These are phyloP conservation scores for Hydrotaea cyrtoneurina DNA, from an alignment of 2,888 invertebrate genomes.

Conservation along the genomic window DNA sequence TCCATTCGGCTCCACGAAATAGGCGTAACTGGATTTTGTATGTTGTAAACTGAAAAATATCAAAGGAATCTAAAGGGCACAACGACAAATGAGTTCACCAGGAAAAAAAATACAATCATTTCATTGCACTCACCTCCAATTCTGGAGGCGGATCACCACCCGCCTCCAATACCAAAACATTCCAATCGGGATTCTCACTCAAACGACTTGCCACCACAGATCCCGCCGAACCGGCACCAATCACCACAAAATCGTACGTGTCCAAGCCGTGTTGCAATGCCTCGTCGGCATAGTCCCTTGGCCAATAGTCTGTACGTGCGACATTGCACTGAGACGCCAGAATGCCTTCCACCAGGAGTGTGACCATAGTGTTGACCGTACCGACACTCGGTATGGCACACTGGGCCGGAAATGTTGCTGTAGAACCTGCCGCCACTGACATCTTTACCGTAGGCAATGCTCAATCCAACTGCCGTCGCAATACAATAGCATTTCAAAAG, in stretches of 20 bases:
- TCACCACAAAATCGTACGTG: constrained; percentile 80
- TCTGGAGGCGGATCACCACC: constrained; percentile 81
- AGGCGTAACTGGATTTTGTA: constrained; percentile 69
- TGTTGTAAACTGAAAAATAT: constrained; percentile 68
- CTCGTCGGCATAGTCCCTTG: constrained; percentile 79
- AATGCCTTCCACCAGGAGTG: constrained; percentile 82
- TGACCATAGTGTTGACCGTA: constrained; percentile 80
- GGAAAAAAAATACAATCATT: not conserved
- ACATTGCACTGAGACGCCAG: constrained; percentile 83
- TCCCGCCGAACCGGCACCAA: constrained; percentile 82
- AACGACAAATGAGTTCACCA: not conserved
- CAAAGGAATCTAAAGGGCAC: constrained; percentile 70
- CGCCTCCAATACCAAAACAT: constrained; percentile 81
- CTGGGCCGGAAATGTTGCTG: constrained; percentile 40
- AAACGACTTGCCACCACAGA: constrained; percentile 81
- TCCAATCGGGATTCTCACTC: constrained; percentile 80
- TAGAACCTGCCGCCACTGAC: not conserved
- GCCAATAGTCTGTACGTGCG: constrained; percentile 82
- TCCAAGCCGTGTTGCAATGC: constrained; percentile 75
- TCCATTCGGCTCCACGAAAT: constrained; percentile 69
- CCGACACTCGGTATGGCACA: constrained; percentile 71
- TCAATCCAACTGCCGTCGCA: not conserved
- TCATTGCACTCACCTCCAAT: constrained; percentile 75
- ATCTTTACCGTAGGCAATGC: not conserved
- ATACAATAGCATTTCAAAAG: too few relatives aligned